Evolutionary conservation across 2,888 invertebrate genomes (phyloP).

Genomic region (Ophion costatus): DNA sequence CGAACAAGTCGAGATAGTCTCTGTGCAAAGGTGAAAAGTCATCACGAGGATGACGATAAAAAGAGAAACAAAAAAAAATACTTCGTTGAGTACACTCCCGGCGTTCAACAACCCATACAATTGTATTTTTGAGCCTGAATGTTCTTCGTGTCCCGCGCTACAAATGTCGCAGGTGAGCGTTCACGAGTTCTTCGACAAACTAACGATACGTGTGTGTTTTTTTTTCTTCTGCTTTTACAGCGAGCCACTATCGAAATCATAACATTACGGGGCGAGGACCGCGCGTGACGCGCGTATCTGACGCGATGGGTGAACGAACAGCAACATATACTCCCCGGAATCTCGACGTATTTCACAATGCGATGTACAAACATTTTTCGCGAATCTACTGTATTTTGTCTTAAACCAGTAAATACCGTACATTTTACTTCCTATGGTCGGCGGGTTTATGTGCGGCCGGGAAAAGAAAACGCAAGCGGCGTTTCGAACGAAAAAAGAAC

Average conservation of each 20-base stretch:
- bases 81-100: constrained; percentile 68
- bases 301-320: constrained; percentile 43
- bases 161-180: constrained; percentile 77
- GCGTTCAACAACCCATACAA: constrained; percentile 69
- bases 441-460: neutral
- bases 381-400: constrained; percentile 24
- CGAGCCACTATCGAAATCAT: constrained; percentile 36
- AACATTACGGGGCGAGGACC: constrained; percentile 21
- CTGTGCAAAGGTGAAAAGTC: constrained; percentile 76
- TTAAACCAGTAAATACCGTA: constrained; percentile 41
- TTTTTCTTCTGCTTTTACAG: constrained; percentile 9
- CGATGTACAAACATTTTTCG: constrained; percentile 53
- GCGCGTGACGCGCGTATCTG: neutral
- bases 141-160: constrained; percentile 64
- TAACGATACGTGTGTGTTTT: constrained; percentile 4
- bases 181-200: constrained; percentile 10
- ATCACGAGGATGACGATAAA: constrained; percentile 73
- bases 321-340: constrained; percentile 7
- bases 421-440: constrained; percentile 12
- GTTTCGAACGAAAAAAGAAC: neutral
- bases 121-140: constrained; percentile 71
- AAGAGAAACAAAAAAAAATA: constrained; percentile 65
- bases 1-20: constrained; percentile 50
- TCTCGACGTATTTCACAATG: constrained; percentile 12
- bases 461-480: constrained; percentile 8